Conservation (phyloP, 2,797 vertebrate species). For the Psittacula echo region DNA sequence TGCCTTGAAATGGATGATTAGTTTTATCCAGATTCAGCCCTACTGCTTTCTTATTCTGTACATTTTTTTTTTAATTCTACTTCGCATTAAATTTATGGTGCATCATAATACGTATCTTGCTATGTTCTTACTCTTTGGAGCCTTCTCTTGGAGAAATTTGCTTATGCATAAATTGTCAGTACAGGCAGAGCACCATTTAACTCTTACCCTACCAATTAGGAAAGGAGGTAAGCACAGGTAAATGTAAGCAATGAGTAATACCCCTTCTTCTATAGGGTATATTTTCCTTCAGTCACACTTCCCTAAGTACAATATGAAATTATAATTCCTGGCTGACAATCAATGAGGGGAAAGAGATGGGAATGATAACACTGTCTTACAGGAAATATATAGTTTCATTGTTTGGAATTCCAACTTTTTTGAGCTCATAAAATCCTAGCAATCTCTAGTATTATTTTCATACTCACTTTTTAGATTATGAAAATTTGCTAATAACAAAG, state of each 20-base stretch:
- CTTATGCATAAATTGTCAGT: not conserved
- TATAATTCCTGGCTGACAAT: not conserved
- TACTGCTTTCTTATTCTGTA: not conserved
- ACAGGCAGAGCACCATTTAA: not conserved
- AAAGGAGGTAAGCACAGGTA: not conserved
- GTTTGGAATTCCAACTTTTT: not conserved
- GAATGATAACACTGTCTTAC: rapidly evolving
- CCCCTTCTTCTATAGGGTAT: rapidly evolving
- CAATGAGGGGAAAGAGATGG: not conserved
- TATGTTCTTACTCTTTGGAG: not conserved
- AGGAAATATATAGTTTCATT: not conserved
- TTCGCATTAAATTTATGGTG: conserved; percentile 39
- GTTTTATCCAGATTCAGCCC: not conserved
- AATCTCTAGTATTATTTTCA: not conserved
- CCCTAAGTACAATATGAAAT: not conserved
- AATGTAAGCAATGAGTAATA: not conserved
- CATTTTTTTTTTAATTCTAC: not conserved
- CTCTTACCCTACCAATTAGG: not conserved
- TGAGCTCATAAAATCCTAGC: not conserved
- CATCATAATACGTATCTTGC: not conserved
- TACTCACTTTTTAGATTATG: not conserved
- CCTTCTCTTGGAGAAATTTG: not conserved
- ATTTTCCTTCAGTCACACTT: not conserved
- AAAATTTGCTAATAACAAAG: not conserved
- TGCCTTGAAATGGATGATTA: not conserved